Conservation (phyloP, 2,888 invertebrate species). For the Oeneis ivallda region DNA sequence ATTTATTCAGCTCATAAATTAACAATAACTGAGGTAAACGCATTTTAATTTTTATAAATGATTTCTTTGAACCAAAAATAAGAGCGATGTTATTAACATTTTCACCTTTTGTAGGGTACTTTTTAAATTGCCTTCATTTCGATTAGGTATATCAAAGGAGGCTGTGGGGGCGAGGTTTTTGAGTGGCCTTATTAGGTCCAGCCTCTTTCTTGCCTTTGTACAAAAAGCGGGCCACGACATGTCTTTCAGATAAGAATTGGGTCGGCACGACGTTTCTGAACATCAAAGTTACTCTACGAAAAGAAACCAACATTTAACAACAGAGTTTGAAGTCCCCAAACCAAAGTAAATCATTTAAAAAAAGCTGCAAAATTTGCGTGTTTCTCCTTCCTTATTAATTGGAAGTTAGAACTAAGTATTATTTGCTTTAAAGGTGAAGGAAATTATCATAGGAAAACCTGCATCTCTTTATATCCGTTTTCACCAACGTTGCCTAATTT, state of each 20-base stretch:
- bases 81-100: conserved; percentile 5
- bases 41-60: neutral
- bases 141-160: conserved; percentile 58
- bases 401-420: no score
- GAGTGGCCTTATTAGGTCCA: conserved; percentile 75
- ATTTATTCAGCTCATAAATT: neutral
- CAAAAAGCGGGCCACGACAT: conserved; percentile 57
- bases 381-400: no score
- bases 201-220: conserved; percentile 71
- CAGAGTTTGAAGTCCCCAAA: no score
- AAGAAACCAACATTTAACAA: no score
- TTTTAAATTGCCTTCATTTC: conserved; percentile 75
- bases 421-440: no score
- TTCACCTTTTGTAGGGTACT: conserved; percentile 32
- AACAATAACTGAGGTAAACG: neutral
- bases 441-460: no score
- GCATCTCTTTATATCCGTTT: no score
- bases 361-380: no score
- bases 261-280: conserved; percentile 58
- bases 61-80: conserved; percentile 8
- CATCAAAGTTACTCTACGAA: conserved; percentile 60
- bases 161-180: conserved; percentile 57
- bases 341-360: no score
- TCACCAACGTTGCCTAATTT: no score
- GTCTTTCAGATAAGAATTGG: conserved; percentile 78